Base-by-base conservation (phyloP, 2,113 vertebrate species). In the Uria aalge region DNA sequence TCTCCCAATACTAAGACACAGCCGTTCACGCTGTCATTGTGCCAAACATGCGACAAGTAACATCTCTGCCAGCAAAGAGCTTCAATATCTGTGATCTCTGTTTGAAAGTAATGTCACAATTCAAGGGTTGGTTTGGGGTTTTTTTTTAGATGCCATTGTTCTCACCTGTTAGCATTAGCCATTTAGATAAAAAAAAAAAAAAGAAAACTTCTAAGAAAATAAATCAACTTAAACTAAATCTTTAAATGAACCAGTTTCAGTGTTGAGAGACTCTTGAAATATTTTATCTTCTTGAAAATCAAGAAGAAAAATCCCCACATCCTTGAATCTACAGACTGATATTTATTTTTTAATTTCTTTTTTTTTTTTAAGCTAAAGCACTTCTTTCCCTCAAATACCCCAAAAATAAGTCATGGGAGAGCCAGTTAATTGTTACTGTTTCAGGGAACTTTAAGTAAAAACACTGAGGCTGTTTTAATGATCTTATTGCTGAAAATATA, bases 41-140 rank as follows among this genome's bases (percentile, higher is more conserved):
- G 14, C 75, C 38, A 60, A 32, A 47, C 8, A 2, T 6, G 18
- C 6, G 15, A 47, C 48, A 64, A 73, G 9, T 36, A 41, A n/a
- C 19, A 12, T 27, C 17, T 26, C 47, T 74, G n/a, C 30, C 26
- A 68, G 40, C 14, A 68, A 81, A 75, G 11, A 34, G 12, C n/a
- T 53, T 63, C 40, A 41, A 7, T 56, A 9, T 26, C 24, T 4
- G 5, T 24, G 23, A 45, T 40, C 43, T n/a, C 24, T 9, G 45
- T 68, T 60, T n/a, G 40, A 90, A 53, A 83, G n/a, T 5, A n/a
- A 90, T 24, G 21, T 15, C 34, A 6, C 19, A 29, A 0, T 40
- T 29, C 40, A 60, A 20, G 12, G 9, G 22, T 34, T 21, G 19
- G 14, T 4, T 55, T 45, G 0, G 1, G 11, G 6, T 12, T 6